Conservation (phyloP, 1,140 invertebrate genomes). For the Metaphire vulgaris region DNA sequence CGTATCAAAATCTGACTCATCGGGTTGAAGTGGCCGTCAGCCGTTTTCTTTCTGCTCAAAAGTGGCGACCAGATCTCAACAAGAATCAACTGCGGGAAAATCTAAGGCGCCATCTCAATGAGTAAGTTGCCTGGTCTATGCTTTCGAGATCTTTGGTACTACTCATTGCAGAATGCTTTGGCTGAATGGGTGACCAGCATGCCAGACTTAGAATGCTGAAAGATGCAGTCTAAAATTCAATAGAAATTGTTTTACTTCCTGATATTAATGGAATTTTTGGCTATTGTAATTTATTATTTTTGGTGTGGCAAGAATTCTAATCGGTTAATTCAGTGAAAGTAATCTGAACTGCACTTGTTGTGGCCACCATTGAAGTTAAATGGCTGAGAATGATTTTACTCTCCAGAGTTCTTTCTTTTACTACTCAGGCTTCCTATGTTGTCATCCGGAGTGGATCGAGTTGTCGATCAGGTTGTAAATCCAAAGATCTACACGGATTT, state of each 20-base stretch:
- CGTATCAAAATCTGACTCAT: conserved; percentile 84
- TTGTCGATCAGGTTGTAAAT: conserved; percentile 90
- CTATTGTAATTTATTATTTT: too few relatives aligned
- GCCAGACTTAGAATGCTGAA: too few relatives aligned
- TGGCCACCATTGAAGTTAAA: too few relatives aligned
- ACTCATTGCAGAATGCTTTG: too few relatives aligned
- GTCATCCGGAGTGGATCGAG: conserved; percentile 77
- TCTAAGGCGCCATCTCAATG: conserved; percentile 77
- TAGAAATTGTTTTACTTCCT: conserved; percentile 14
- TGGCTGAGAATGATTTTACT: too few relatives aligned
- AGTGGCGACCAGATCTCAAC: conserved; percentile 78
- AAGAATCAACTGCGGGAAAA: conserved; percentile 86
- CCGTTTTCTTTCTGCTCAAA: conserved; percentile 70
- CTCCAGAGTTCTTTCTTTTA: too few relatives aligned
- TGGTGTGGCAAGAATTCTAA: too few relatives aligned
- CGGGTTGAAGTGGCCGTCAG: conserved; percentile 79
- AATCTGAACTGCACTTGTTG: too few relatives aligned
- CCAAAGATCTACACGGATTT: conserved; percentile 78
- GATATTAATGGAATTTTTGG: too few relatives aligned
- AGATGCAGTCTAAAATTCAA: too few relatives aligned
- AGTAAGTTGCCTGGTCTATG: conserved; percentile 59
- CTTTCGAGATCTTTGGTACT: conserved; percentile 16
- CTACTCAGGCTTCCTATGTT: conserved; percentile 74
- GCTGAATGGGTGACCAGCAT: too few relatives aligned
- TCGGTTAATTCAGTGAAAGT: too few relatives aligned